Percentiles rank a stretch among this genome's conserved stretches.
phyloP scores from a whole-genome alignment of 2,797 vertebrate species.

The Gymnothorax javanicus region DNA sequence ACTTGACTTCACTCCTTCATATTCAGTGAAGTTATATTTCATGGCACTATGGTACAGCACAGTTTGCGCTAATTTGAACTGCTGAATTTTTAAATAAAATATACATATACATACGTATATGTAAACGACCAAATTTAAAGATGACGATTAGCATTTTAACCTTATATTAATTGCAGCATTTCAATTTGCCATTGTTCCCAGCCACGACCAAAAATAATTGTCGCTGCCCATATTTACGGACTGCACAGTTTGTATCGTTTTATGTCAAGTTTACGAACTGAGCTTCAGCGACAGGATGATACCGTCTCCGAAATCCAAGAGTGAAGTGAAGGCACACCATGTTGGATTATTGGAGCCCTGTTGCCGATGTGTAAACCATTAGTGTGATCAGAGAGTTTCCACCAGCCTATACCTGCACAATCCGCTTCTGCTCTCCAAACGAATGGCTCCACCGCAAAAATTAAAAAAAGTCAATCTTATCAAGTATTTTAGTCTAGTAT shows the following conservation, averaged over 20 bases:
- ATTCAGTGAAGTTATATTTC: neutral
- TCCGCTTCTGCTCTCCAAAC: neutral
- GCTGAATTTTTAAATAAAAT: too few relatives aligned
- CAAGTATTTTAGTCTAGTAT: too few relatives aligned
- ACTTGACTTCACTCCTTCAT: neutral
- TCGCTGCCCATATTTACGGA: too few relatives aligned
- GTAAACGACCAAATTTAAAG: too few relatives aligned
- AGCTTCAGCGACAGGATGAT: neutral
- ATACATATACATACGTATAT: too few relatives aligned
- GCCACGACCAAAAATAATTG: too few relatives aligned
- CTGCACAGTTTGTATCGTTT: neutral
- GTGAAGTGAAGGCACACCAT: neutral
- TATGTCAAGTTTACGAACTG: neutral
- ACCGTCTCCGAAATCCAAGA: neutral
- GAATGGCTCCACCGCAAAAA: neutral
- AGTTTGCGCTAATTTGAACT: too few relatives aligned
- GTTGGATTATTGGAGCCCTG: neutral
- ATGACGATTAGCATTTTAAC: too few relatives aligned
- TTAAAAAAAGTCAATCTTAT: too few relatives aligned
- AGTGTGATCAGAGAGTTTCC: neutral
- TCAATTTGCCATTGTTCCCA: too few relatives aligned
- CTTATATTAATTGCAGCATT: too few relatives aligned
- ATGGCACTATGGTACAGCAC: neutral
- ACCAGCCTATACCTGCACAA: neutral
- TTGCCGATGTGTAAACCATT: neutral